Base-by-base conservation (phyloP, 2,888 invertebrate genomes). In the Lepidochitona cinerea region DNA sequence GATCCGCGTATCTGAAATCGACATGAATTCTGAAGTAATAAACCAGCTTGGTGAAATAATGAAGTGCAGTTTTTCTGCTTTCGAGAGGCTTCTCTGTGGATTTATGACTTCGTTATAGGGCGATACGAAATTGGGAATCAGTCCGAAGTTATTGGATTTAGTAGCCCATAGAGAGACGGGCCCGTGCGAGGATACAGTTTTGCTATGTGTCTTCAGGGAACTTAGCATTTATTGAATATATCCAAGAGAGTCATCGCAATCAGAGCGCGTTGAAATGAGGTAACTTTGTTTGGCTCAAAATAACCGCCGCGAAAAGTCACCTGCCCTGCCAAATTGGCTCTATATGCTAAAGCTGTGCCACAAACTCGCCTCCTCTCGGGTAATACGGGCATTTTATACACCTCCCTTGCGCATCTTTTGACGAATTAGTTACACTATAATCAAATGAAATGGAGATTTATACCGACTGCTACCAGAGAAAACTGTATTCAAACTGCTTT, bases 61-160 rank as follows among this genome's bases (percentile, higher is more conserved):
- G n/a, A n/a, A n/a, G n/a, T n/a, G n/a, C n/a, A n/a, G n/a, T n/a
- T n/a, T n/a, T n/a, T n/a, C n/a, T n/a, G n/a, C n/a, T n/a, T n/a
- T n/a, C n/a, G n/a, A n/a, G n/a, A n/a, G n/a, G n/a, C n/a, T n/a
- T n/a, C n/a, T 41, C 41, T 18, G 41, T 18, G 41, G 23, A 29
- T 59, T 59, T 59, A 59, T 26, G 59, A 59, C 59, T 59, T 59
- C 59, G 59, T 59, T 59, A 59, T 59, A 26, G 14, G 14, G 12
- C 26, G 26, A 32, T 4, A 29, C 59, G 26, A 59, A 59, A 59
- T 59, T 59, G 59, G 9, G 59, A 59, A 29, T 59, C 59, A 14
- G 23, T 32, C 29, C 59, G 29, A 59, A 4, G 59, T 59, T 59
- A 59, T 59, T 59, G 29, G 59, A 59, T 59, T 59, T 59, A 26